Evolutionary conservation across 2,113 vertebrate species (phyloP), one percentile per base, ranked within the genome.

Genomic region (Anarrhichthys ocellatus): DNA sequence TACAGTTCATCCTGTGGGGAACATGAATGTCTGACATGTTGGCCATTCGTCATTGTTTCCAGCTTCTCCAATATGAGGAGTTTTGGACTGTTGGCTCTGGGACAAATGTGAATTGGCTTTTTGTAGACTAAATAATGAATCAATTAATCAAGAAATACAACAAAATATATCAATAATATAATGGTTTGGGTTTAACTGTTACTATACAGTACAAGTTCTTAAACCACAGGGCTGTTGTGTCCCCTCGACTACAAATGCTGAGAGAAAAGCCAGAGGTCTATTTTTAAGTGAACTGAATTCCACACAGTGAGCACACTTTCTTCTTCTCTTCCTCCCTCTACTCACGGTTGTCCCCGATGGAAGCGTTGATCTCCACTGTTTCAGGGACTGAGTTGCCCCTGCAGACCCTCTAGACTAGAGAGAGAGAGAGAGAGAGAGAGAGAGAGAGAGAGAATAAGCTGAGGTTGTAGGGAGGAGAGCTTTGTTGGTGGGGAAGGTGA

Each of bases 201-300:
- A 18, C 1, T 32, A 20, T 40, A 11, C 18, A 61, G 70, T 9
- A 13, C 7, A 15, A 0, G 4, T 42, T 76, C 13, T 46, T n/a
- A 6, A 14, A 54, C 27, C 17, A 24, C 6, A 4, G 38, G 15
- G 11, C 67, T 67, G 40, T 15, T 70, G 40, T 62, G 27, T 36
- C 81, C 1, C 1, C 4, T 77, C 40, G 2, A 42, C 54, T 32
- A 42, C 56, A 90, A 40, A 68, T 61, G 67, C 68, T 36, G 63
- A 69, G 46, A 85, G 65, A 78, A 73, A 86, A 82, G 54, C 52
- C 59, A 79, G 58, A 42, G 59, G 66, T 90, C 88, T 93, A 73
- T 91, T 93, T 91, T 91, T 92, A 91, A 88, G 75, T 88, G 89
- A 89, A 90, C 89, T 93, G 91, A 78, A 94, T 91, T 92, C 82